Evolutionary conservation across 1,140 invertebrate species (phyloP).

Genomic region (Magallana gigas): DNA sequence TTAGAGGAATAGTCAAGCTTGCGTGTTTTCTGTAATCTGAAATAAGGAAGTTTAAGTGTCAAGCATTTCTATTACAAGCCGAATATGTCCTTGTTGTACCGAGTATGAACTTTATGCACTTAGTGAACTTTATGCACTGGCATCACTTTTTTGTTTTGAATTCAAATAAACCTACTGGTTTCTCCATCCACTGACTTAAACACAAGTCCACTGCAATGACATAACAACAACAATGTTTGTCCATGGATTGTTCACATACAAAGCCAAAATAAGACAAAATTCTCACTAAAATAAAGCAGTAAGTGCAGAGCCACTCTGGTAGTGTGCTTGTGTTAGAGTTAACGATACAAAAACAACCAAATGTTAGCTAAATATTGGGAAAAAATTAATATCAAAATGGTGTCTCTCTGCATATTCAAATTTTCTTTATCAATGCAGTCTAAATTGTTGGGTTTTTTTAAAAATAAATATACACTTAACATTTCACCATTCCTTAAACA

Average conservation of each 20-base stretch:
- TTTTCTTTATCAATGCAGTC: too few species aligned
- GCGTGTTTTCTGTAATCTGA: conserved; percentile 24
- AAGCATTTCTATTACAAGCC: conserved; percentile 34
- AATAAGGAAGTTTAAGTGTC: conserved; percentile 24
- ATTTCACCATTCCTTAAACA: too few species aligned
- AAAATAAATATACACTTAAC: too few species aligned
- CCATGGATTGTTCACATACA: not conserved
- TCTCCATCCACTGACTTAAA: conserved; percentile 18
- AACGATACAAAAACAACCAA: not conserved
- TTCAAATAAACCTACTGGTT: conserved; percentile 10
- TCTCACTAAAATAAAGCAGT: not conserved
- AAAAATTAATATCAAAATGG: too few species aligned
- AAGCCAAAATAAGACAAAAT: not conserved
- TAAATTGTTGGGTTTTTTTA: too few species aligned
- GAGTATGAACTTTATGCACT: conserved; percentile 36
- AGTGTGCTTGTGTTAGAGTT: not conserved
- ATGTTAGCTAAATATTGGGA: not conserved
- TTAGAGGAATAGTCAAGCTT: conserved; percentile 32
- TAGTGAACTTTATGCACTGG: conserved; percentile 37
- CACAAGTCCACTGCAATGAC: conserved; percentile 25
- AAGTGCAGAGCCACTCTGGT: not conserved
- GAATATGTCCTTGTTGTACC: conserved; percentile 33
- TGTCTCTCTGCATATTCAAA: too few species aligned
- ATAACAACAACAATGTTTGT: conserved; percentile 27
- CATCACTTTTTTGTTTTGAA: conserved; percentile 14